Percentiles rank a stretch among this genome's conserved stretches.
These are phyloP conservation scores for Polymixis flavicincta DNA, from an alignment of 2,888 invertebrate species.

Conservation along the genomic window DNA sequence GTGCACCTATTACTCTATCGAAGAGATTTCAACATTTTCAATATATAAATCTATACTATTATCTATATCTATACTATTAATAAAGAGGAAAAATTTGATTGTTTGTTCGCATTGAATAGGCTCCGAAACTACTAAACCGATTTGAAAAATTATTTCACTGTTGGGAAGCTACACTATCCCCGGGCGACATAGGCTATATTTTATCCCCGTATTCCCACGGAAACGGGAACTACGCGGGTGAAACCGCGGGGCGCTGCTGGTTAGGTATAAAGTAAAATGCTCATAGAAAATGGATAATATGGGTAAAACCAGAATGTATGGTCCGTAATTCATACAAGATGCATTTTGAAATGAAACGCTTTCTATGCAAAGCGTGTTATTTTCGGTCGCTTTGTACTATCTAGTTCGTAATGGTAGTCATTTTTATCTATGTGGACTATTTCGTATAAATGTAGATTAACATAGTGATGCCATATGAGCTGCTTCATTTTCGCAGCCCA, in stretches of 20 bases:
- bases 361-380: slow-evolving; percentile 52
- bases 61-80: too few relatives aligned
- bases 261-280: slow-evolving; percentile 24
- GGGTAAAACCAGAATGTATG: slow-evolving; percentile 34
- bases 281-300: slow-evolving; percentile 33
- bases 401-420: slow-evolving; percentile 8
- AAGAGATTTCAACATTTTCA: slow-evolving; percentile 31
- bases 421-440: slow-evolving; percentile 13
- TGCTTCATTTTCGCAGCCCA: neutral
- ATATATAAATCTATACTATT: too few relatives aligned
- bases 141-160: too few relatives aligned
- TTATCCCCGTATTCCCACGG: too few relatives aligned
- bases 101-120: too few relatives aligned
- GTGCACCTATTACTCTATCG: slow-evolving; percentile 14
- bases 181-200: too few relatives aligned
- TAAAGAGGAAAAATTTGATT: too few relatives aligned
- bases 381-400: slow-evolving; percentile 27
- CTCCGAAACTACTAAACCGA: too few relatives aligned
- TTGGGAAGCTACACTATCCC: too few relatives aligned
- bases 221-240: too few relatives aligned
- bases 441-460: neutral
- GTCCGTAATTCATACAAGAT: slow-evolving; percentile 50
- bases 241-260: too few relatives aligned
- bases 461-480: too few relatives aligned
- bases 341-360: slow-evolving; percentile 59